Percentiles rank a stretch among this genome's conserved stretches.
Conservation (phyloP, 2,113 vertebrate species). For the human region DNA sequence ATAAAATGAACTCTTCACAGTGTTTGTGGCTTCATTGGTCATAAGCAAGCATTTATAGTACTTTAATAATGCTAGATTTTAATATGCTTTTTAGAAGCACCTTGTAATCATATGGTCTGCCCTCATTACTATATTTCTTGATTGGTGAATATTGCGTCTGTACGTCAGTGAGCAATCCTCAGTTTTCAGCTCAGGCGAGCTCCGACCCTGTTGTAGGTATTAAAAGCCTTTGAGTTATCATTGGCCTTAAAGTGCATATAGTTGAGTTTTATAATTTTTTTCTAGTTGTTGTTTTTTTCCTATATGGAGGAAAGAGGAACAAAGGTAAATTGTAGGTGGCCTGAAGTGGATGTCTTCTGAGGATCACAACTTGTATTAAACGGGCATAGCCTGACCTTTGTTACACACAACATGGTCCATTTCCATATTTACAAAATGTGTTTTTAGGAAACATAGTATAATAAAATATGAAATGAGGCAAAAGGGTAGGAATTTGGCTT, state of each 20-base stretch:
- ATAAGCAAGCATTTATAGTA: slow-evolving; percentile 9
- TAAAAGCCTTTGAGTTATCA: background rate
- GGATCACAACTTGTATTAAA: background rate
- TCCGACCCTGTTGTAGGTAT: background rate
- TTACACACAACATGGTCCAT: background rate
- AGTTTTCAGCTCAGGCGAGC: background rate
- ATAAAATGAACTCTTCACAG: background rate
- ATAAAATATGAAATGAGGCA: slow-evolving; percentile 41
- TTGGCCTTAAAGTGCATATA: background rate
- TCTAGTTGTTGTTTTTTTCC: background rate
- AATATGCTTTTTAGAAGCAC: background rate
- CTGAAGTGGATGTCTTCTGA: background rate
- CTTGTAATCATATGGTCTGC: background rate
- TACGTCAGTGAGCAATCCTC: background rate
- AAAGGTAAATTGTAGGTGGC: background rate
- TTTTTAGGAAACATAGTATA: slow-evolving; percentile 25
- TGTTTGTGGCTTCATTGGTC: background rate
- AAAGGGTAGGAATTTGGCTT: slow-evolving; percentile 42
- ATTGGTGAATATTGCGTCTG: background rate
- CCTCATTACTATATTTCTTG: background rate
- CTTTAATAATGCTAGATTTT: background rate
- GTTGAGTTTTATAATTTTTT: slow-evolving; percentile 9
- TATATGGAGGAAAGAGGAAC: background rate
- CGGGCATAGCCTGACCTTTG: background rate
- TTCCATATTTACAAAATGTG: slow-evolving; percentile 39